A percentile compares a stretch with the other conserved stretches of the same genome.
phyloP scores from a whole-genome alignment of 30 jellyfish, hydroid and myxozoan genomes.

The Nemopilema nomurai region DNA sequence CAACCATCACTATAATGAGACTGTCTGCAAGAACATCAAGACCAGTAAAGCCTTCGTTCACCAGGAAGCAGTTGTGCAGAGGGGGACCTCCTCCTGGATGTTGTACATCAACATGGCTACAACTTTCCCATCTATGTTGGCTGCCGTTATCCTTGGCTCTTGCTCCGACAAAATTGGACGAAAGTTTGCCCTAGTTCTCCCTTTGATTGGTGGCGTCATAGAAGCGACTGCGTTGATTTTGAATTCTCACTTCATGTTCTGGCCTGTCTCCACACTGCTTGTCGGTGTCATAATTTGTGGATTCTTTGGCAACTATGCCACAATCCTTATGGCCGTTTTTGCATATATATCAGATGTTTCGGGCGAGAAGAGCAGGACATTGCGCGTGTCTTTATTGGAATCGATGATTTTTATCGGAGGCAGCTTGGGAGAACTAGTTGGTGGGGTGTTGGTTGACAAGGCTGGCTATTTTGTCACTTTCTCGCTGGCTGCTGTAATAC shows the following conservation, averaged over 20 bases:
- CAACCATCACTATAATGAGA: conserved; percentile 46
- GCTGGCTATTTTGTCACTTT: conserved; percentile 75
- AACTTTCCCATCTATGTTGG: conserved; percentile 78
- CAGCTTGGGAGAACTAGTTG: conserved; percentile 60
- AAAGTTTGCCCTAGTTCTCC: conserved; percentile 67
- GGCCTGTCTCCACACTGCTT: conserved; percentile 55
- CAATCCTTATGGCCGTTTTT: conserved; percentile 74
- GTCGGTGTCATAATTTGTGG: conserved; percentile 78
- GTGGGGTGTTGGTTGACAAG: conserved; percentile 78
- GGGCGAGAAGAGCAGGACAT: conserved; percentile 62
- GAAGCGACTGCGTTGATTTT: conserved; percentile 48
- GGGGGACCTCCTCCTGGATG: conserved; percentile 79
- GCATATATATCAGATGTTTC: conserved; percentile 89
- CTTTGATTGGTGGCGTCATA: conserved; percentile 72
- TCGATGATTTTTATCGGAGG: conserved; percentile 85
- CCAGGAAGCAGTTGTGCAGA: conserved; percentile 63
- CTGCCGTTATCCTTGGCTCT: conserved; percentile 73
- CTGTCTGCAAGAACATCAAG: conserved; percentile 68
- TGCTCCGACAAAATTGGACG: conserved; percentile 95
- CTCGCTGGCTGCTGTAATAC: conserved; percentile 50
- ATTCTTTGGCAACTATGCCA: conserved; percentile 80
- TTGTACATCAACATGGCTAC: conserved; percentile 64
- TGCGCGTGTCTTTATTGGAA: conserved; percentile 77
- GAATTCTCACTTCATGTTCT: conserved; percentile 46
- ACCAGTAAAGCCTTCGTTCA: conserved; percentile 8